Percentiles rank a stretch among this genome's conserved stretches.
Evolutionary conservation across 64 coral and sea anemone genomes (phyloP).

Genomic region (Orbicella faveolata): DNA sequence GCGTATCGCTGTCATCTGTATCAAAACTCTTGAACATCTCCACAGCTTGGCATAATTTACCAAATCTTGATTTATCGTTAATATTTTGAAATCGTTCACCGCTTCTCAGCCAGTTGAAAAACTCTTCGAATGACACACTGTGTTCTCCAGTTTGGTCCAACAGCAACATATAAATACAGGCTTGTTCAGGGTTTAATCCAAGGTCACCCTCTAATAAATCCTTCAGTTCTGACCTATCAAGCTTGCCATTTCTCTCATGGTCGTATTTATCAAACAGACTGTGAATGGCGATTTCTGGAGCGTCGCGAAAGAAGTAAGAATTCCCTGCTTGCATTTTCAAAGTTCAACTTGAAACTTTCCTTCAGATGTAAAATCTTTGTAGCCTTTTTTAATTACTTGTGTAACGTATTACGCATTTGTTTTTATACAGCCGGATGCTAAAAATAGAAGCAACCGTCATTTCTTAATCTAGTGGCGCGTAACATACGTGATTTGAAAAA

Average conservation of each 20-base stretch:
- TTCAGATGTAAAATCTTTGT: not conserved
- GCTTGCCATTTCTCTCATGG: conserved; percentile 40
- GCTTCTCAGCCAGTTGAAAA: conserved; percentile 80
- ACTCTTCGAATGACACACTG: conserved; percentile 69
- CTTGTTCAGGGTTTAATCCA: conserved; percentile 61
- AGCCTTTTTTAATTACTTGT: not conserved
- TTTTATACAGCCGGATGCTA: not conserved
- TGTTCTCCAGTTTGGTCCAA: conserved; percentile 80
- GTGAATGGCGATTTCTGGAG: conserved; percentile 58
- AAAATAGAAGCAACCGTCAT: not conserved
- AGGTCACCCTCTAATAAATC: conserved; percentile 70
- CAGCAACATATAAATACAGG: conserved; percentile 60
- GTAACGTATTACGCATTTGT: no score
- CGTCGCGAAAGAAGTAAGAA: conserved; percentile 58
- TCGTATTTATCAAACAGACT: conserved; percentile 91
- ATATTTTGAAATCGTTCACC: conserved; percentile 80
- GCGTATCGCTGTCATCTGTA: conserved; percentile 47
- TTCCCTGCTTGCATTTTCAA: conserved; percentile 73
- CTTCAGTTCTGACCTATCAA: conserved; percentile 50
- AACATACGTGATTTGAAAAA: not conserved
- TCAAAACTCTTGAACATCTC: conserved; percentile 73
- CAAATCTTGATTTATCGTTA: conserved; percentile 64
- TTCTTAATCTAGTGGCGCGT: not conserved
- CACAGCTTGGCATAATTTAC: conserved; percentile 48
- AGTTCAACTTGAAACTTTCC: not conserved